Evolutionary conservation across 2,113 vertebrate genomes (phyloP).

Genomic region (Phocoena phocoena): DNA sequence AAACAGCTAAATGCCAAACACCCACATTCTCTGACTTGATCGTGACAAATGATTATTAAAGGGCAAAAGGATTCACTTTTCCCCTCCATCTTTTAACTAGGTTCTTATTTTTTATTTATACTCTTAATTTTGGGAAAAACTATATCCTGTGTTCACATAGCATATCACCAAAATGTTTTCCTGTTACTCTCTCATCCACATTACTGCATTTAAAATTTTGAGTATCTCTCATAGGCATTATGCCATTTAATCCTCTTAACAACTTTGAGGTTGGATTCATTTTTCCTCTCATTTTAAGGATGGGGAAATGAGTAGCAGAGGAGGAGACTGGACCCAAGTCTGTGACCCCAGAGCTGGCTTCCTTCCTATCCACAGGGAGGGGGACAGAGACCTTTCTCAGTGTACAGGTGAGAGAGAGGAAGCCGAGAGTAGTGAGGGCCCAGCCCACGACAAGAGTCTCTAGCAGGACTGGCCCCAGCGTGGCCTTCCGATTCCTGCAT

Average conservation of each 20-base stretch:
- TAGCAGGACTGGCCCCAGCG: neutral
- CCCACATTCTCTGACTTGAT: neutral
- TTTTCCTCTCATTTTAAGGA: constrained; percentile 1
- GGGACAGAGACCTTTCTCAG: neutral
- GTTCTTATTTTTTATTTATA: neutral
- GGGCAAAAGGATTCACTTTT: neutral
- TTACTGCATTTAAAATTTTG: neutral
- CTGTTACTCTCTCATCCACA: fast-evolving
- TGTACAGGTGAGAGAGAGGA: neutral
- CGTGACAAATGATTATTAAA: neutral
- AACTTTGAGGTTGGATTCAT: neutral
- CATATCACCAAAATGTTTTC: neutral
- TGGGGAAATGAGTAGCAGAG: neutral
- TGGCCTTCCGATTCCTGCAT: neutral
- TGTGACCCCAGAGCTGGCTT: neutral
- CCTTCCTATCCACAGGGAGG: neutral
- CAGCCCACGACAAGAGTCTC: neutral
- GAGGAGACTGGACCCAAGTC: neutral
- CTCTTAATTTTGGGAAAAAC: neutral
- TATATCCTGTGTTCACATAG: neutral
- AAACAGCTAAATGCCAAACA: neutral
- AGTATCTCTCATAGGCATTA: neutral
- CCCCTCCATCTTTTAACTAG: neutral
- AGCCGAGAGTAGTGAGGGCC: neutral
- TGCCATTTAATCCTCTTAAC: neutral